Conservation (phyloP, 2,888 invertebrate species). For the Germaria angustata region DNA sequence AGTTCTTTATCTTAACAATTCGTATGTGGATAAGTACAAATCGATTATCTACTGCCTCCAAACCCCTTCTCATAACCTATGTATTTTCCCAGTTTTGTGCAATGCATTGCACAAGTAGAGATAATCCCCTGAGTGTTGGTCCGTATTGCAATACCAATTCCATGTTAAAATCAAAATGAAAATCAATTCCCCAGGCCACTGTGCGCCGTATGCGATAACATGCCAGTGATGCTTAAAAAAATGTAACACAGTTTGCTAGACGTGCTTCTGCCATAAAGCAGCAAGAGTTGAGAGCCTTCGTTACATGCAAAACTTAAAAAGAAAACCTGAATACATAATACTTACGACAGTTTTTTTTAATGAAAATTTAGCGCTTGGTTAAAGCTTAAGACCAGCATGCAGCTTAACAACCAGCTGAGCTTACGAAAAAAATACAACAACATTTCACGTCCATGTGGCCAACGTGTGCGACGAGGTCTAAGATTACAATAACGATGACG, state of each 20-base stretch:
- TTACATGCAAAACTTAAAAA: conserved; percentile 5
- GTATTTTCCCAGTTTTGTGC: no score
- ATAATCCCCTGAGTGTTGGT: neutral
- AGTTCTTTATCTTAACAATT: no score
- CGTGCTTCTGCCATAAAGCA: conserved; percentile 66
- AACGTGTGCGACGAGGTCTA: conserved; percentile 61
- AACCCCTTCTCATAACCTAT: no score
- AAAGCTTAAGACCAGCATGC: conserved; percentile 51
- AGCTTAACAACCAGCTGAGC: conserved; percentile 42
- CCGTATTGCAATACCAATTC: no score
- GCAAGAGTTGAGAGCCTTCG: conserved; percentile 37
- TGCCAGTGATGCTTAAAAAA: conserved; percentile 63
- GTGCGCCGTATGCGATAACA: conserved; percentile 19
- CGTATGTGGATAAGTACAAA: no score
- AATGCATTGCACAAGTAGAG: no score
- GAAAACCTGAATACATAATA: conserved; percentile 43
- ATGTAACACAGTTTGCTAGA: conserved; percentile 71
- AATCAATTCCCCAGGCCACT: neutral
- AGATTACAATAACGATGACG: conserved; percentile 53
- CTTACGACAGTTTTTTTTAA: conserved; percentile 18
- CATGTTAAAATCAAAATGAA: neutral
- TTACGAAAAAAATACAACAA: neutral
- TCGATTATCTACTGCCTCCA: no score
- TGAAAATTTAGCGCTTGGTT: conserved; percentile 42
- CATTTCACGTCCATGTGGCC: conserved; percentile 33